Percentiles rank a stretch among this genome's conserved stretches.
Conservation (phyloP, 2,797 vertebrate genomes). For the Notoglanidium macrostoma region DNA sequence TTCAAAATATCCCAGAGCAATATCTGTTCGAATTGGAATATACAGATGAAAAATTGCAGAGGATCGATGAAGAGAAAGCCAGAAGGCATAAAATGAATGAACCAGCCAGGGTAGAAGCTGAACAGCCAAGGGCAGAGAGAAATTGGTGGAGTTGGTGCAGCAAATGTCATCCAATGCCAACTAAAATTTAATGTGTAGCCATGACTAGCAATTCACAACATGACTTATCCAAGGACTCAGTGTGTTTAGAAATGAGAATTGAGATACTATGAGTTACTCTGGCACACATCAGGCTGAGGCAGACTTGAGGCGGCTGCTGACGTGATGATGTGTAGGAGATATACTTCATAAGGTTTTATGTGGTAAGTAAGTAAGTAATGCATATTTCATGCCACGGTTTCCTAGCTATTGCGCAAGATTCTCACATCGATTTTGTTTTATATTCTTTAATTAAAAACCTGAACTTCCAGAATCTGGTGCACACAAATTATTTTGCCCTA, state of each 20-base stretch:
- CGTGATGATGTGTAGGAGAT: neutral
- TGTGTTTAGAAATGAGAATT: neutral
- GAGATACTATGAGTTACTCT: neutral
- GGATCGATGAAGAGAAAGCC: neutral
- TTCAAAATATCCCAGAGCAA: conserved; percentile 10
- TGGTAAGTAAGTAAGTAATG: neutral
- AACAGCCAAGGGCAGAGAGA: conserved; percentile 11
- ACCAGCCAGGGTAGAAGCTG: neutral
- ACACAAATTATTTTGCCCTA: no score
- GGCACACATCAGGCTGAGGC: neutral
- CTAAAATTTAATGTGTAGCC: neutral
- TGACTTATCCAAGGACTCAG: neutral
- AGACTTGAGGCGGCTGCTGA: neutral
- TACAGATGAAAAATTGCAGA: conserved; percentile 10
- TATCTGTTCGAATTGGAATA: neutral
- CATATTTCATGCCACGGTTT: no score
- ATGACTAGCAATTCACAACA: conserved; percentile 10
- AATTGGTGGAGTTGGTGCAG: neutral
- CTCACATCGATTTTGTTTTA: no score
- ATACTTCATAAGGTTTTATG: neutral
- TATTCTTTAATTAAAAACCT: no score
- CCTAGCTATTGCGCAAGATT: no score
- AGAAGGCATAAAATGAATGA: neutral
- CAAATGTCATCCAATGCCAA: neutral
- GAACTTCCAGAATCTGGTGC: no score